phyloP scores from a whole-genome alignment of 2,888 invertebrate genomes.

The Calameuta filiformis region DNA sequence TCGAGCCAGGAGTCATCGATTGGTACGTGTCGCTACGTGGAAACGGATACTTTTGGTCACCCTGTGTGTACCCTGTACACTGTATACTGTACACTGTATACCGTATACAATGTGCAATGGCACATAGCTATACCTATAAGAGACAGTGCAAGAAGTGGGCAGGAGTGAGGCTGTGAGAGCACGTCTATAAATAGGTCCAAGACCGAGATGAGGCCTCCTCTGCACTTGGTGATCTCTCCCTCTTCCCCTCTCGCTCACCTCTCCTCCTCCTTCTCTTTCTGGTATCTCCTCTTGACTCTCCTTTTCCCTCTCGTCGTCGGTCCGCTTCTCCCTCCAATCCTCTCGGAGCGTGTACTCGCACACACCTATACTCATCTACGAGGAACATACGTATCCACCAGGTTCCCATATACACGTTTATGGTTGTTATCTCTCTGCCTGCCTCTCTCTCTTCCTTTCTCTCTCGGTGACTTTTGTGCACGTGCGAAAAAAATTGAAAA shows the following conservation, averaged over 20 bases:
- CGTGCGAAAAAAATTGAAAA: not conserved
- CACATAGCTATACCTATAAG: slow-evolving; percentile 33
- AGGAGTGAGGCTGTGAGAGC: slow-evolving; percentile 64
- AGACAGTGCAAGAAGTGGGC: slow-evolving; percentile 59
- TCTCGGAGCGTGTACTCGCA: slow-evolving; percentile 14
- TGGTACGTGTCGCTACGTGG: slow-evolving; percentile 23
- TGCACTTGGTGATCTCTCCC: slow-evolving; percentile 51
- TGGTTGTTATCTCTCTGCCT: slow-evolving; percentile 30
- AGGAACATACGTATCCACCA: not conserved
- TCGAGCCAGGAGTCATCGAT: not conserved
- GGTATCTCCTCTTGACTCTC: slow-evolving; percentile 15
- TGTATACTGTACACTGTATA: not conserved
- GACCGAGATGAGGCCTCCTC: slow-evolving; percentile 61
- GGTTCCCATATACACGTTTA: slow-evolving; percentile 14
- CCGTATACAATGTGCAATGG: slow-evolving; percentile 32
- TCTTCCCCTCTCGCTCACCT: slow-evolving; percentile 13
- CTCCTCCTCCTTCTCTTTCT: slow-evolving; percentile 19
- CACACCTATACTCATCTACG: slow-evolving; percentile 17
- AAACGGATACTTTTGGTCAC: slow-evolving; percentile 35
- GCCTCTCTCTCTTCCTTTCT: slow-evolving; percentile 2
- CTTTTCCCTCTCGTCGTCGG: slow-evolving; percentile 12
- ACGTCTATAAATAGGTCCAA: slow-evolving; percentile 63
- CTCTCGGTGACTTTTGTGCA: slow-evolving; percentile 7
- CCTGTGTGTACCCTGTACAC: slow-evolving; percentile 5
- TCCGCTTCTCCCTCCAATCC: slow-evolving; percentile 8